phyloP scores from a whole-genome alignment of 2,888 invertebrate genomes.

The Watsonalla cultraria region DNA sequence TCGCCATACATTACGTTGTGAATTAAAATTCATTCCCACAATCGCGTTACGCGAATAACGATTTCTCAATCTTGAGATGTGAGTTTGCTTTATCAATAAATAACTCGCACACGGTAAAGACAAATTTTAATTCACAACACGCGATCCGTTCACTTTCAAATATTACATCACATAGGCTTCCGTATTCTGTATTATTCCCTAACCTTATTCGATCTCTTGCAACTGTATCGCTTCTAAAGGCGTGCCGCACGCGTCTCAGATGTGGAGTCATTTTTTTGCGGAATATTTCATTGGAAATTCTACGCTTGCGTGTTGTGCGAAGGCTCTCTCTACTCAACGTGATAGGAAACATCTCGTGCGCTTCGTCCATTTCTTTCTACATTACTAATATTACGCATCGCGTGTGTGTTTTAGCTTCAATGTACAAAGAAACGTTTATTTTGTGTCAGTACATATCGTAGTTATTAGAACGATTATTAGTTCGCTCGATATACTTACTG shows the following conservation, averaged over 20 bases:
- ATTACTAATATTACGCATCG: conserved; percentile 10
- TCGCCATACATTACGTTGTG: no score
- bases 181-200: conserved; percentile 35
- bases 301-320: conserved; percentile 44
- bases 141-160: conserved; percentile 51
- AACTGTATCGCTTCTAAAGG: conserved; percentile 10
- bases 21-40: no score
- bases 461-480: conserved; percentile 16
- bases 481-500: conserved; percentile 35
- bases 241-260: conserved; percentile 17
- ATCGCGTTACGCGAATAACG: background rate
- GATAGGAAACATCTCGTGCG: conserved; percentile 19
- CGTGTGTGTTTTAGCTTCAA: conserved; percentile 16
- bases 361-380: conserved; percentile 31
- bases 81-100: background rate
- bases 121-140: conserved; percentile 30
- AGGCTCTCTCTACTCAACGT: conserved; percentile 46
- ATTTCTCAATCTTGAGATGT: background rate
- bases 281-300: conserved; percentile 65
- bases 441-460: conserved; percentile 10
- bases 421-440: conserved; percentile 24
- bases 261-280: conserved; percentile 28
- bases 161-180: conserved; percentile 44
- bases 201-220: conserved; percentile 36
- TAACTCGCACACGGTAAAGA: conserved; percentile 5